Percentiles rank a stretch among this genome's conserved stretches.
Evolutionary conservation across 1,140 invertebrate species (phyloP).

Genomic region (Copidosoma floridanum): DNA sequence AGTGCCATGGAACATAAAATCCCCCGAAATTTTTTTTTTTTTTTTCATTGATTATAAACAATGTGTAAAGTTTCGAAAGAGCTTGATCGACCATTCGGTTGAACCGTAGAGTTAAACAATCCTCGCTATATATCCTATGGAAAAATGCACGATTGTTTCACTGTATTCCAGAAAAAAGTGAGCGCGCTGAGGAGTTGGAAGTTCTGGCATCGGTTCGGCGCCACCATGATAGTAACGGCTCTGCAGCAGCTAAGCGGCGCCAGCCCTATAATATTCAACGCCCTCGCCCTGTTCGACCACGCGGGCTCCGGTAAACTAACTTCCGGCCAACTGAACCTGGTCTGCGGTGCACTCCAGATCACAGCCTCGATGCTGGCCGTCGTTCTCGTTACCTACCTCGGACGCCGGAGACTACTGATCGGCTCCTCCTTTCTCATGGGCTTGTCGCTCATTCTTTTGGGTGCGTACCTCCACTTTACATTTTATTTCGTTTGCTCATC

Average conservation of each 20-base stretch:
- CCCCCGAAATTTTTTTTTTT: too few species aligned
- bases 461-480: conserved; percentile 7
- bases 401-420: conserved; percentile 69
- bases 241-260: conserved; percentile 83
- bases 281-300: conserved; percentile 69
- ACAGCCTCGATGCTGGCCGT: conserved; percentile 66
- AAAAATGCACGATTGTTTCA: conserved; percentile 33
- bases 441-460: conserved; percentile 61
- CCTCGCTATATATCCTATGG: too few species aligned
- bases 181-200: neutral
- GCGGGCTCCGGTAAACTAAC: conserved; percentile 58
- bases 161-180: neutral
- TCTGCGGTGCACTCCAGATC: conserved; percentile 77
- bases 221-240: conserved; percentile 56
- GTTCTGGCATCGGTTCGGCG: conserved; percentile 25
- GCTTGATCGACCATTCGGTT: too few species aligned
- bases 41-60: too few species aligned
- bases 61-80: too few species aligned
- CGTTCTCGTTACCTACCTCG: conserved; percentile 70
- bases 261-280: conserved; percentile 80
- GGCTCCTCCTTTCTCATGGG: conserved; percentile 66
- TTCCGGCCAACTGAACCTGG: conserved; percentile 63
- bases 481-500: too few species aligned
- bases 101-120: too few species aligned
- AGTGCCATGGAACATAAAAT: too few species aligned